Conservation (phyloP, 2,888 invertebrate species). For the Bugulina stolonifera region DNA sequence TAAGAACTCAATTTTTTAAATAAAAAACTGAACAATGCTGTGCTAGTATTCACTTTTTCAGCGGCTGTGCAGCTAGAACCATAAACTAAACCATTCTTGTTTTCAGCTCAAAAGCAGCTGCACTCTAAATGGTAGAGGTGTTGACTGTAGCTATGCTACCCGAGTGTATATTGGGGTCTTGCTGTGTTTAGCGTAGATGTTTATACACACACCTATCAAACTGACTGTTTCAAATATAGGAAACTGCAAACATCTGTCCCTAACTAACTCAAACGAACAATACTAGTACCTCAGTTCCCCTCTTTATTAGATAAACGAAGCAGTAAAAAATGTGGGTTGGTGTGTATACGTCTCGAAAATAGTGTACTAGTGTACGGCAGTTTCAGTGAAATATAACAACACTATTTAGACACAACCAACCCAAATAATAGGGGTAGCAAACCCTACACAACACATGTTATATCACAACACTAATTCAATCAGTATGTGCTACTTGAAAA, state of each 20-base stretch:
- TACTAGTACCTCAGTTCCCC: not conserved
- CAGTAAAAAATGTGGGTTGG: not conserved
- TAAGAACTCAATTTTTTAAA: too few relatives aligned
- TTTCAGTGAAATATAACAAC: too few relatives aligned
- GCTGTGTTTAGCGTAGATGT: slow-evolving; percentile 18
- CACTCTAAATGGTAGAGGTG: not conserved
- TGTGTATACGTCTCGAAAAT: too few relatives aligned
- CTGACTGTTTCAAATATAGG: slow-evolving; percentile 3
- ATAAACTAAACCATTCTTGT: too few relatives aligned
- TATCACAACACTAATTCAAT: slow-evolving; percentile 12
- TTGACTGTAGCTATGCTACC: slow-evolving; percentile 5
- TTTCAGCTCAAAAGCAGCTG: too few relatives aligned
- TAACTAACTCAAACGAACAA: not conserved
- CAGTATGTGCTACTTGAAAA: not conserved
- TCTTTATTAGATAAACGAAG: not conserved
- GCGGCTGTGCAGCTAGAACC: too few relatives aligned
- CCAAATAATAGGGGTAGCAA: slow-evolving; percentile 7
- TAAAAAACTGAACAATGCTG: too few relatives aligned
- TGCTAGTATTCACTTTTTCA: too few relatives aligned
- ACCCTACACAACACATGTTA: slow-evolving; percentile 22
- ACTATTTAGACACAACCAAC: slow-evolving; percentile 15
- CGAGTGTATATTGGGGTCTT: not conserved
- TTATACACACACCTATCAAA: not conserved
- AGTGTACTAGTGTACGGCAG: too few relatives aligned
- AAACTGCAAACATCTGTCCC: slow-evolving; percentile 17